Percentiles rank a stretch among this genome's conserved stretches.
Conservation (phyloP, 2,113 vertebrate species). For the Anoplopoma fimbria region DNA sequence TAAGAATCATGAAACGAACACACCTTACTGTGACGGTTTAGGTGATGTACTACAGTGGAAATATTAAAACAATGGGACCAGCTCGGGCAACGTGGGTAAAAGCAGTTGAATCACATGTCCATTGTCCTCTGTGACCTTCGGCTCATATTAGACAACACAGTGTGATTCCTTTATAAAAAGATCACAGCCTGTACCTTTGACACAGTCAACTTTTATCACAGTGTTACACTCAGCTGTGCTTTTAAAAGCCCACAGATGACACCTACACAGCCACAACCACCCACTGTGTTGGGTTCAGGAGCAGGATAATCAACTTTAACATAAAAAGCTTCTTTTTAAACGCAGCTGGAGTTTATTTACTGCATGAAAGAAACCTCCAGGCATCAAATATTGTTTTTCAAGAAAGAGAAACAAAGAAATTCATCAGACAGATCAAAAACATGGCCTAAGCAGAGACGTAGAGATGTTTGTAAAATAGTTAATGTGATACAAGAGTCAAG, state of each 20-base stretch:
- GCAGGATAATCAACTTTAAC: background rate
- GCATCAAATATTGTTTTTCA: background rate
- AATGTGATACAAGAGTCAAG: background rate
- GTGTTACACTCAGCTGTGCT: background rate
- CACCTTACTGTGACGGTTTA: background rate
- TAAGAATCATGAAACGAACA: background rate
- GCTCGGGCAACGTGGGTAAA: background rate
- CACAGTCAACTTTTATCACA: background rate
- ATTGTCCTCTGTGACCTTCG: background rate
- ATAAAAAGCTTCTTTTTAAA: background rate
- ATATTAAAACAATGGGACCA: background rate
- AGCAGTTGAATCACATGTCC: background rate
- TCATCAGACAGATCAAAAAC: background rate
- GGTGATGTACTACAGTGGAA: background rate
- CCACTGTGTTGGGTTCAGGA: background rate
- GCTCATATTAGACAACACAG: background rate
- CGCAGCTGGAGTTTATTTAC: background rate
- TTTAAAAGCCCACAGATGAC: background rate
- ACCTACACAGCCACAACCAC: background rate
- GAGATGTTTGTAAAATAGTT: background rate
- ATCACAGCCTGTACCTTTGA: background rate
- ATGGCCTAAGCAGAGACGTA: background rate
- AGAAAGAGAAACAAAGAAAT: background rate
- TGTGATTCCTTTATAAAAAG: background rate
- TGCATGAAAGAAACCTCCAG: background rate